Evolutionary conservation across 2,797 vertebrate genomes (phyloP), one percentile per base, ranked within the genome.

Genomic region (Poecilia gillii): DNA sequence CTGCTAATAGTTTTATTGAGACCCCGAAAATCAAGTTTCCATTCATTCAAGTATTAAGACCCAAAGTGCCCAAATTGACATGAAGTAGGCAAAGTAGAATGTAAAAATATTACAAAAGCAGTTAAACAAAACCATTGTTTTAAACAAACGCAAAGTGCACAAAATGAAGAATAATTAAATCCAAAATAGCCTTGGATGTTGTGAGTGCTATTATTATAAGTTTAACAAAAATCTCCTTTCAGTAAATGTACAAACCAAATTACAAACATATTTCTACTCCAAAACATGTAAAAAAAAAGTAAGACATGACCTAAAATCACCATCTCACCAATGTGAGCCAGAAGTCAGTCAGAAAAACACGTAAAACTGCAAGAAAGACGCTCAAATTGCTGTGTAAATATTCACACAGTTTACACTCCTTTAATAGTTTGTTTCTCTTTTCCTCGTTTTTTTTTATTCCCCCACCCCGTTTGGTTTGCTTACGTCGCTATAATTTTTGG

Each of bases 401-500:
- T 59, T 28, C 31, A n/a, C 13, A 31, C 18, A 6, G 62, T 64
- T 36, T 20, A 66, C 33, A 66, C 18, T 39, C 7, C 3, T 36
- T 9, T 20, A 3, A 3, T 7, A 66, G 33, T 66, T 59, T 66
- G 33, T 23, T 39, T 66, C 62, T 66, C 33, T 66, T 20, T 39
- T 7, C 33, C 31, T 18, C 14, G 0, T 20, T 36, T 66, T 62
- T 62, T 66, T 39, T 9, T 9, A 39, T 39, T 66, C 20, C 33
- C 62, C 12, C 1, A 36, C 31, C 18, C 6, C 28, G 14, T 8
- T 39, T 18, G 18, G 25, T 16, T 41, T 16, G 6, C 7, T 23
- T 36, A 59, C 1, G 1, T 1, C 0, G 28, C 64, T 80, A 53
- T 85, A 87, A 86, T 78, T 83, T 81, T 90, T 74, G 86, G 76